These are phyloP conservation scores for Allobates femoralis DNA, from an alignment of 2,797 vertebrate species.

Conservation along the genomic window DNA sequence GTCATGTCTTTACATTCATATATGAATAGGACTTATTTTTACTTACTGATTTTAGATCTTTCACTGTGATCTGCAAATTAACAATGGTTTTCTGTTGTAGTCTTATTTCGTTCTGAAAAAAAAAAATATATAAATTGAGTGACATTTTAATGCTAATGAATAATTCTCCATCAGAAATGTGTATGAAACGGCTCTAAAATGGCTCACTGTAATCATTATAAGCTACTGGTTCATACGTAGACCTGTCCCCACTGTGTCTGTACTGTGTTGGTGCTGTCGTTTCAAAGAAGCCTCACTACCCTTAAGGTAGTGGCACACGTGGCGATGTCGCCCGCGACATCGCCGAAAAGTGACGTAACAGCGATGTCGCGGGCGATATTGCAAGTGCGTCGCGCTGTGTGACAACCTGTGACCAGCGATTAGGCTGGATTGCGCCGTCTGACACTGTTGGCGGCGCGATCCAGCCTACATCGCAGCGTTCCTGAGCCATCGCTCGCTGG, in stretches of 20 bases:
- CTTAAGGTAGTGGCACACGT: too few species aligned
- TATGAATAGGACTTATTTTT: neutral
- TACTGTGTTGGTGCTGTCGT: too few species aligned
- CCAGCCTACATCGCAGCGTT: too few species aligned
- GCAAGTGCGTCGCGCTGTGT: too few species aligned
- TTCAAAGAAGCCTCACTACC: too few species aligned
- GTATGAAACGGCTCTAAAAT: neutral
- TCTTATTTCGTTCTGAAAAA: slow-evolving; percentile 72
- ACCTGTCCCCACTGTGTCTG: neutral
- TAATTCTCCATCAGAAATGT: neutral
- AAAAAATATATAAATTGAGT: neutral
- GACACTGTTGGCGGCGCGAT: too few species aligned
- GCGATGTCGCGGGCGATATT: too few species aligned
- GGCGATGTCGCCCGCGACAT: too few species aligned
- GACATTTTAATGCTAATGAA: neutral
- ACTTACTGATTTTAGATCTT: slow-evolving; percentile 74
- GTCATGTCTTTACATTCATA: neutral
- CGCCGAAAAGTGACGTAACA: too few species aligned
- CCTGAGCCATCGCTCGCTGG: too few species aligned
- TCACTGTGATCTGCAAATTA: slow-evolving; percentile 70
- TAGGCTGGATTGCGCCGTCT: too few species aligned
- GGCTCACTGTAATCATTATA: neutral
- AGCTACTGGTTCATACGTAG: neutral
- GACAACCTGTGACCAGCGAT: too few species aligned
- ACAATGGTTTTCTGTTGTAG: slow-evolving; percentile 73